phyloP scores from a whole-genome alignment of 1,140 invertebrate genomes.

The Chionoecetes opilio region DNA sequence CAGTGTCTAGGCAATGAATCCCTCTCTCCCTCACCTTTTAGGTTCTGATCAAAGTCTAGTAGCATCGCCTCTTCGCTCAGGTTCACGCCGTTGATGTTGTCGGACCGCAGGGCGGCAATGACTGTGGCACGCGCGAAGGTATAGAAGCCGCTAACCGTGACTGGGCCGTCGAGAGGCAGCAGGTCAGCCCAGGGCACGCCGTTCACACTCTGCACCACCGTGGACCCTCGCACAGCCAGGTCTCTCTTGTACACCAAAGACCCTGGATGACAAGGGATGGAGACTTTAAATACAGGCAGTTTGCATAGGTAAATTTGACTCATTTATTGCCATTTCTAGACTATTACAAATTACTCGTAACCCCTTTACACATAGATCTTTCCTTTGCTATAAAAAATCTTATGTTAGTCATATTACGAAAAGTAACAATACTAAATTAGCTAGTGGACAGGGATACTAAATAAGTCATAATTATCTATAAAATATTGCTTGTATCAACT shows the following conservation, averaged over 20 bases:
- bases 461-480: no score
- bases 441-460: no score
- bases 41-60: not conserved
- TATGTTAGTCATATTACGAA: no score
- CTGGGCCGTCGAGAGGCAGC: not conserved
- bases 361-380: not conserved
- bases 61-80: not conserved
- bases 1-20: no score
- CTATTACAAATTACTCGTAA: not conserved
- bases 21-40: not conserved
- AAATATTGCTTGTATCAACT: no score
- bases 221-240: not conserved
- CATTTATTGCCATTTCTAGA: no score
- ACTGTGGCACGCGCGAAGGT: constrained; percentile 13
- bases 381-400: not conserved
- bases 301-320: no score
- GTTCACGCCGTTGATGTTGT: constrained; percentile 41
- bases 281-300: no score
- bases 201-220: not conserved
- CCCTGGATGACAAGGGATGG: not conserved
- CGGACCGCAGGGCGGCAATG: not conserved
- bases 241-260: constrained; percentile 13
- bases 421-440: no score
- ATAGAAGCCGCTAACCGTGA: not conserved
- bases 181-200: not conserved